Evolutionary conservation across 2,113 vertebrate species (phyloP).

Genomic region (Panthera uncia): DNA sequence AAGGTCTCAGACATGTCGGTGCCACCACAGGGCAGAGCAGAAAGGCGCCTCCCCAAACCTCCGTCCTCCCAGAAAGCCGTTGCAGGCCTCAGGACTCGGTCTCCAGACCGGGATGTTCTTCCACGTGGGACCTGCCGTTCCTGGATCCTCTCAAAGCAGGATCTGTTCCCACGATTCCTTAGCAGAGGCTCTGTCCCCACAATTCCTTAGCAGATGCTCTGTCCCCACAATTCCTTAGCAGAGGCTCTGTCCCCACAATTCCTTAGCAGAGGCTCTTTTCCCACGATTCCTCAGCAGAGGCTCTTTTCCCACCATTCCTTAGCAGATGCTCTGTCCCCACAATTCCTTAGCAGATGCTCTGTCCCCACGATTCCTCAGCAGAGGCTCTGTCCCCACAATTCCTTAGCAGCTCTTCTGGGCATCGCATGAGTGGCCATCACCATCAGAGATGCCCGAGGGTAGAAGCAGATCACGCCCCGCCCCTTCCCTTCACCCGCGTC

Average conservation of each 20-base stretch:
- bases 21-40: background rate
- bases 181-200: too few species aligned
- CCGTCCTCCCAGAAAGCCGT: background rate
- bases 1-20: accelerated
- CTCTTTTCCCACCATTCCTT: too few species aligned
- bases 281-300: too few species aligned
- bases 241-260: accelerated
- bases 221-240: accelerated
- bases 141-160: accelerated
- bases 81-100: too few species aligned
- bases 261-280: too few species aligned
- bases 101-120: accelerated
- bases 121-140: accelerated
- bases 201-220: too few species aligned
- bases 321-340: accelerated
- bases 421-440: accelerated
- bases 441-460: background rate
- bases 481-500: too few species aligned
- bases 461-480: accelerated
- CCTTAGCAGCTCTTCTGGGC: accelerated
- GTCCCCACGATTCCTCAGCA: too few species aligned
- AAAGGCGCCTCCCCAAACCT: accelerated
- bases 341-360: too few species aligned
- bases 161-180: too few species aligned
- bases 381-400: too few species aligned